A percentile compares a stretch with the other conserved stretches of the same genome.
These are phyloP conservation scores for Uropetala carovei DNA, from an alignment of 2,888 invertebrate genomes.

Conservation along the genomic window DNA sequence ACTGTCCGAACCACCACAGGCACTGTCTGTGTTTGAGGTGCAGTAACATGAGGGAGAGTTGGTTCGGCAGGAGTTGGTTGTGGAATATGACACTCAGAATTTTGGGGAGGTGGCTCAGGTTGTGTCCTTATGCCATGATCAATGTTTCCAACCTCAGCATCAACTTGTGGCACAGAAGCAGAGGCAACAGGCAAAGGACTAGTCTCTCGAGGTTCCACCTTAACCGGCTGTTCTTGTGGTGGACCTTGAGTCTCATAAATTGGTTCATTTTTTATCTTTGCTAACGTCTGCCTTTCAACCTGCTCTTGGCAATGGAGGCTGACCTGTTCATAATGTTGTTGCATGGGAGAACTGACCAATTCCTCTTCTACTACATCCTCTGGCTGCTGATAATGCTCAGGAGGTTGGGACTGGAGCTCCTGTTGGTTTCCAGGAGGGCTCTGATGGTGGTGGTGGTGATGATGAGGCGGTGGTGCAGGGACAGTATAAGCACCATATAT, in stretches of 20 bases:
- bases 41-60: conserved; percentile 74
- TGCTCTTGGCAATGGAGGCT: conserved; percentile 18
- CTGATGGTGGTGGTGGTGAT: conserved; percentile 74
- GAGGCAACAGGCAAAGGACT: conserved; percentile 72
- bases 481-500: conserved; percentile 74
- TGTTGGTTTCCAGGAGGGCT: conserved; percentile 39
- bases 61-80: conserved; percentile 78
- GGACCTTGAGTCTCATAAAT: background rate
- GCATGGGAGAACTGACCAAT: background rate
- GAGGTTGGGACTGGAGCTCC: conserved; percentile 39
- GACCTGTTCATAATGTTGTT: conserved; percentile 27
- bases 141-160: conserved; percentile 71
- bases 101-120: background rate
- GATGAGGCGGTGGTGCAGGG: conserved; percentile 74
- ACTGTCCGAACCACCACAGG: conserved; percentile 55
- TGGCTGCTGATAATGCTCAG: conserved; percentile 48
- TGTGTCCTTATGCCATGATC: conserved; percentile 33
- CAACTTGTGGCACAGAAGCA: conserved; percentile 74
- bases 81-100: conserved; percentile 71
- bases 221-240: background rate
- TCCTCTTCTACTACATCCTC: conserved; percentile 4
- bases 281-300: background rate
- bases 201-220: conserved; percentile 67
- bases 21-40: conserved; percentile 51
- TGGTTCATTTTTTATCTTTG: background rate